Evolutionary conservation across 2,113 vertebrate genomes (phyloP).

Genomic region (Hiodon tergisus): DNA sequence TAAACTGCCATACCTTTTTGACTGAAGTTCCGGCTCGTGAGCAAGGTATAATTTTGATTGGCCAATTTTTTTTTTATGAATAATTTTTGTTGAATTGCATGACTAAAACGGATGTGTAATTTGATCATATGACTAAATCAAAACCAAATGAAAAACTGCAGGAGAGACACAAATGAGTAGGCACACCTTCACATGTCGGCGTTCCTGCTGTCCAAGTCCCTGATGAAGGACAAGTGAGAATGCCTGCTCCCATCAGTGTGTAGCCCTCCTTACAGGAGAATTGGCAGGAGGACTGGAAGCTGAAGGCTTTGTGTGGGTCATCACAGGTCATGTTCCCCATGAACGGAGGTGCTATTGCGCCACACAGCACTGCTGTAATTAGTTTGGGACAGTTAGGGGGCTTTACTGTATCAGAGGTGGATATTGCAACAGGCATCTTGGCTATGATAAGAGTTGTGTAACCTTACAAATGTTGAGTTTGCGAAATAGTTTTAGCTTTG

Average conservation of each 20-base stretch:
- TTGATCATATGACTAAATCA: too few species aligned
- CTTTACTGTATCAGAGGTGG: neutral
- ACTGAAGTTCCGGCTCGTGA: too few species aligned
- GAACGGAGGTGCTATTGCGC: conserved; percentile 23
- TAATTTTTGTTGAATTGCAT: neutral
- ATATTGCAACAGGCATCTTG: neutral
- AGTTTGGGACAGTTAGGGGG: neutral
- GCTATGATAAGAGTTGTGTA: neutral
- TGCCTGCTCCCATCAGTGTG: conserved; percentile 33
- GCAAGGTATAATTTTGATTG: too few species aligned
- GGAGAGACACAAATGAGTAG: neutral
- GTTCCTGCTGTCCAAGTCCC: conserved; percentile 40
- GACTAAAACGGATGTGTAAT: neutral
- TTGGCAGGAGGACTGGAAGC: conserved; percentile 44
- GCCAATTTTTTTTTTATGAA: neutral
- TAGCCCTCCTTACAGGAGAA: conserved; percentile 55
- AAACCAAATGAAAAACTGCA: too few species aligned
- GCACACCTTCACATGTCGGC: conserved; percentile 37
- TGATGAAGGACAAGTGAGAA: conserved; percentile 38
- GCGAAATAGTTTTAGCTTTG: too few species aligned
- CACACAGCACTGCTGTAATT: conserved; percentile 40
- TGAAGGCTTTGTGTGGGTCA: conserved; percentile 38
- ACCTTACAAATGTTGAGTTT: neutral
- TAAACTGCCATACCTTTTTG: too few species aligned
- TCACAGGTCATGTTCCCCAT: conserved; percentile 38